Percentiles rank a stretch among this genome's conserved stretches.
Evolutionary conservation across 2,797 vertebrate genomes (phyloP).

Genomic region (Vultur gryphus): DNA sequence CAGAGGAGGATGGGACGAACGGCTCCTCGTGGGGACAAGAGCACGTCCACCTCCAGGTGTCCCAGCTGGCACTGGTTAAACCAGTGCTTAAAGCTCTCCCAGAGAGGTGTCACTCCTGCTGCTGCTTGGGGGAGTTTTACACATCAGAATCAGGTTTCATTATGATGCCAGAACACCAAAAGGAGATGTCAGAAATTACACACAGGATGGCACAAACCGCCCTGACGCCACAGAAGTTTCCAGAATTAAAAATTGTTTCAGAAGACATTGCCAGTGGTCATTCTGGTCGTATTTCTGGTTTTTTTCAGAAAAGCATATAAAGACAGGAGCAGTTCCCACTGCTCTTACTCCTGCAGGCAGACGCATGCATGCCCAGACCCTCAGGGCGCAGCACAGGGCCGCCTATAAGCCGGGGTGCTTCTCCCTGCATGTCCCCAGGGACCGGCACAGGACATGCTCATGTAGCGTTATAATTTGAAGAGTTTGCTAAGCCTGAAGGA

Average conservation of each 20-base stretch:
- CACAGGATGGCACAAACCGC: background rate
- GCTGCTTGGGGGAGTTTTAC: background rate
- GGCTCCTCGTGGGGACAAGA: fast-evolving
- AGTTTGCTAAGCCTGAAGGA: background rate
- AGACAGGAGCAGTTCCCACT: fast-evolving
- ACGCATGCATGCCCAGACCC: background rate
- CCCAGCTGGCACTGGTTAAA: background rate
- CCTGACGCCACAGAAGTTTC: background rate
- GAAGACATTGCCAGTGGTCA: fast-evolving
- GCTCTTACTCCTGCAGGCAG: background rate
- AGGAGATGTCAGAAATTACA: background rate
- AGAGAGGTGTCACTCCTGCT: background rate
- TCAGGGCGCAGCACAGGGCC: background rate
- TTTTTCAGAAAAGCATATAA: background rate
- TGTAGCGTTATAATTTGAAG: fast-evolving
- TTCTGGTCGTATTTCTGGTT: fast-evolving
- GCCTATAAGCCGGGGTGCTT: background rate
- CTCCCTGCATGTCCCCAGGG: background rate
- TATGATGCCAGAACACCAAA: background rate
- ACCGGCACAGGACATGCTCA: background rate
- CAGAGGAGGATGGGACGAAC: background rate
- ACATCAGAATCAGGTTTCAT: background rate
- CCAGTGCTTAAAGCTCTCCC: background rate
- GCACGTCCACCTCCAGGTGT: fast-evolving
- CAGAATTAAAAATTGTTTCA: background rate